Evolutionary conservation across 2,888 invertebrate genomes (phyloP).

Genomic region (Polyommatus iphigenia): DNA sequence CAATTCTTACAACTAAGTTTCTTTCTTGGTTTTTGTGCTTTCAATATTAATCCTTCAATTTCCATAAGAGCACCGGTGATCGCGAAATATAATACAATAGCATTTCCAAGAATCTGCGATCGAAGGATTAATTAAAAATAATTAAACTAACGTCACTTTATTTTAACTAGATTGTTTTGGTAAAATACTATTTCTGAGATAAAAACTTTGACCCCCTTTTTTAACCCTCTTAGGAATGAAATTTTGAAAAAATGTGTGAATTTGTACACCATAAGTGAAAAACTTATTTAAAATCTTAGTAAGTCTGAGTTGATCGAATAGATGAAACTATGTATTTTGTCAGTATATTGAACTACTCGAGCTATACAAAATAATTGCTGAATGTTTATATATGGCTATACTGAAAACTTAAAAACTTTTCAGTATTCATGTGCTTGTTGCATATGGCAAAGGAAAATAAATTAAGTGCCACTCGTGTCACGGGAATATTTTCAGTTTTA

Average conservation of each 20-base stretch:
- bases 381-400: not conserved
- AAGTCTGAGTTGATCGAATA: too few species aligned
- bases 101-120: too few species aligned
- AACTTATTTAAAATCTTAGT: too few species aligned
- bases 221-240: not conserved
- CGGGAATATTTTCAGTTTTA: not conserved
- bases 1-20: not conserved
- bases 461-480: not conserved
- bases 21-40: not conserved
- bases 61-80: too few species aligned
- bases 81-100: too few species aligned
- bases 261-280: too few species aligned
- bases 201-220: not conserved
- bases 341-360: too few species aligned
- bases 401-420: not conserved
- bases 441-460: slow-evolving; percentile 1
- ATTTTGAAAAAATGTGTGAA: too few species aligned
- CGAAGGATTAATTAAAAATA: too few species aligned
- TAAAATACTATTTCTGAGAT: not conserved
- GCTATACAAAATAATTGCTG: not conserved
- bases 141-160: too few species aligned
- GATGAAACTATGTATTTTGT: too few species aligned
- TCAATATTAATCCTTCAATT: too few species aligned
- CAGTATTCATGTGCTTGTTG: not conserved
- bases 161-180: not conserved